phyloP scores from a whole-genome alignment of 2,113 vertebrate species.

The Hemiprocne comata region DNA sequence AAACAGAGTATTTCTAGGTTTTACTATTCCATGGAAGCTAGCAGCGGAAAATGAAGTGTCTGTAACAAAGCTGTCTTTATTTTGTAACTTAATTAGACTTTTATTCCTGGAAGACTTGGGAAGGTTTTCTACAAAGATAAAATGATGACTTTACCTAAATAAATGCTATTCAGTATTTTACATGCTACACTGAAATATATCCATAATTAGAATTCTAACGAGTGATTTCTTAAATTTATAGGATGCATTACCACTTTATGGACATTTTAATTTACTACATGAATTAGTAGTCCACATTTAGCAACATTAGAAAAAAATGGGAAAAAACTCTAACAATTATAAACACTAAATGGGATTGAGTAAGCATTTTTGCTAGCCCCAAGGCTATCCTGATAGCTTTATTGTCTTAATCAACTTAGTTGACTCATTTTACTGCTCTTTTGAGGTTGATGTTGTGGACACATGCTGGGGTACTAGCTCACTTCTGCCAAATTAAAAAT shows the following conservation, averaged over 20 bases:
- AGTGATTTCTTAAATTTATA: constrained; percentile 75
- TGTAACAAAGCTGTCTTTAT: neutral
- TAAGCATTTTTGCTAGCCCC: constrained; percentile 79
- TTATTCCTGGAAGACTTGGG: neutral
- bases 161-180: constrained; percentile 37
- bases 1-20: neutral
- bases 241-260: constrained; percentile 69
- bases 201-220: constrained; percentile 75
- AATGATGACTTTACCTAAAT: constrained; percentile 45
- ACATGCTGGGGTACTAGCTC: constrained; percentile 79
- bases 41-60: neutral
- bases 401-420: constrained; percentile 85
- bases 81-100: constrained; percentile 38
- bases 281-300: constrained; percentile 75
- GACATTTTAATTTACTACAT: constrained; percentile 76
- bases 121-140: constrained; percentile 21
- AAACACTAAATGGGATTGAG: constrained; percentile 67
- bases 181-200: constrained; percentile 71
- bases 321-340: constrained; percentile 63
- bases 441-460: constrained; percentile 74
- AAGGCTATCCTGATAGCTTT: constrained; percentile 79
- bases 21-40: neutral
- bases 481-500: constrained; percentile 84
- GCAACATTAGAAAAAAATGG: constrained; percentile 51
- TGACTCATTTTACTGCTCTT: constrained; percentile 79